Conservation (phyloP, 2,113 vertebrate genomes). For the Myrmecophaga tridactyla region DNA sequence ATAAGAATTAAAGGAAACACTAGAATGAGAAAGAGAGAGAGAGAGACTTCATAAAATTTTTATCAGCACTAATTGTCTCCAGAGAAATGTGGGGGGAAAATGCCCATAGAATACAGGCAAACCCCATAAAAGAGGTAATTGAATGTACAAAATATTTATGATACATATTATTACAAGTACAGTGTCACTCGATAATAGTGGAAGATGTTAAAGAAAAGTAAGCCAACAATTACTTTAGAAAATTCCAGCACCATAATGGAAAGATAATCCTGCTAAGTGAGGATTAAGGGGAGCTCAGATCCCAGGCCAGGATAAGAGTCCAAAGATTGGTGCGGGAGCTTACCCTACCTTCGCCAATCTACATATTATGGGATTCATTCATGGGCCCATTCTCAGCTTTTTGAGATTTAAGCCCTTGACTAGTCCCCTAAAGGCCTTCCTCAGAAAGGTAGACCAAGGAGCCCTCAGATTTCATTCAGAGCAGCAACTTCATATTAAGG, state of each 20-base stretch:
- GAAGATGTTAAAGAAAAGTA: not conserved
- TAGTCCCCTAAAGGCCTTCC: not conserved
- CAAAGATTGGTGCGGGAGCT: not conserved
- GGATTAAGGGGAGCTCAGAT: not conserved
- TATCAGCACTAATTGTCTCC: not conserved
- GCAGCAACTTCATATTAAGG: not conserved
- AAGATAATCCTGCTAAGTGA: not conserved
- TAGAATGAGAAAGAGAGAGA: not conserved
- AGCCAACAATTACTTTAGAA: slow-evolving; percentile 3
- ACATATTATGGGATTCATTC: not conserved
- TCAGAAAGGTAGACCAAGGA: not conserved
- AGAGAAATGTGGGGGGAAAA: not conserved
- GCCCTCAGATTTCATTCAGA: not conserved
- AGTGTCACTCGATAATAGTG: not conserved
- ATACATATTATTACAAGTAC: not conserved
- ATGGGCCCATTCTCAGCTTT: not conserved
- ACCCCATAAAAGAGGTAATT: not conserved
- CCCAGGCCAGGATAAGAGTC: not conserved
- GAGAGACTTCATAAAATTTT: not conserved
- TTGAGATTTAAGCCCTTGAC: not conserved
- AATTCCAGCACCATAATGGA: not conserved
- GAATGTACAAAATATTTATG: not conserved
- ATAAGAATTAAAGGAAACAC: not conserved
- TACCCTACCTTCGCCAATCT: not conserved
- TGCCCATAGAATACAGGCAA: not conserved